These are phyloP conservation scores for Neomicropteryx cornuta DNA, from an alignment of 1,140 invertebrate species.

Conservation along the genomic window DNA sequence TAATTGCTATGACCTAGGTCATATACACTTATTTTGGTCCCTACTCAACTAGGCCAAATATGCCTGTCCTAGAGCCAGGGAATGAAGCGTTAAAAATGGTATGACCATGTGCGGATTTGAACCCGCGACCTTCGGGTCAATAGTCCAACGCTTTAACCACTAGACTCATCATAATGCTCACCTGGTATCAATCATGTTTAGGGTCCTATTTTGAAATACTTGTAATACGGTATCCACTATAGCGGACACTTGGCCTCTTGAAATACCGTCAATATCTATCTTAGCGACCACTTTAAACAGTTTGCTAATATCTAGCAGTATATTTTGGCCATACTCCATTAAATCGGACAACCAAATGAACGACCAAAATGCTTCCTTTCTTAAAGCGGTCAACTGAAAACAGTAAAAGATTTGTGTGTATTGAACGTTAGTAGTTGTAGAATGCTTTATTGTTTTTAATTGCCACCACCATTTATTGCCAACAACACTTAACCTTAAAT, in stretches of 20 bases:
- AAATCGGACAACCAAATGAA: constrained; percentile 26
- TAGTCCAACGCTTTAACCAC: too few species aligned
- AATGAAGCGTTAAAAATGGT: too few species aligned
- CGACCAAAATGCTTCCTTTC: constrained; percentile 27
- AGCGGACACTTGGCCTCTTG: constrained; percentile 18
- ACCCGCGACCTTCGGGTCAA: too few species aligned
- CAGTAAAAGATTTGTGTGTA: background rate
- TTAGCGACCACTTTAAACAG: constrained; percentile 20
- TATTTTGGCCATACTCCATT: constrained; percentile 18
- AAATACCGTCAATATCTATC: constrained; percentile 19
- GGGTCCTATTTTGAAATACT: constrained; percentile 21
- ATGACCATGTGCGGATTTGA: too few species aligned
- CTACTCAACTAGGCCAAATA: too few species aligned
- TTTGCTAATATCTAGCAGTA: constrained; percentile 18
- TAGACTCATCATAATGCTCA: constrained; percentile 14
- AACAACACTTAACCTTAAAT: background rate
- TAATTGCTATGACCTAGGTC: too few species aligned
- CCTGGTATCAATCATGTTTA: constrained; percentile 23
- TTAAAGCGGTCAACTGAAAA: constrained; percentile 22
- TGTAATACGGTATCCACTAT: constrained; percentile 22
- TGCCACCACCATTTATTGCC: background rate
- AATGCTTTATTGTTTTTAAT: background rate
- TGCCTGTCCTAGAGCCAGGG: too few species aligned
- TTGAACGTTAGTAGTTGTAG: background rate
- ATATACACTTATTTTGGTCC: too few species aligned